Evolutionary conservation across 2,888 invertebrate species (phyloP).

Genomic region (Prenolepis imparis): DNA sequence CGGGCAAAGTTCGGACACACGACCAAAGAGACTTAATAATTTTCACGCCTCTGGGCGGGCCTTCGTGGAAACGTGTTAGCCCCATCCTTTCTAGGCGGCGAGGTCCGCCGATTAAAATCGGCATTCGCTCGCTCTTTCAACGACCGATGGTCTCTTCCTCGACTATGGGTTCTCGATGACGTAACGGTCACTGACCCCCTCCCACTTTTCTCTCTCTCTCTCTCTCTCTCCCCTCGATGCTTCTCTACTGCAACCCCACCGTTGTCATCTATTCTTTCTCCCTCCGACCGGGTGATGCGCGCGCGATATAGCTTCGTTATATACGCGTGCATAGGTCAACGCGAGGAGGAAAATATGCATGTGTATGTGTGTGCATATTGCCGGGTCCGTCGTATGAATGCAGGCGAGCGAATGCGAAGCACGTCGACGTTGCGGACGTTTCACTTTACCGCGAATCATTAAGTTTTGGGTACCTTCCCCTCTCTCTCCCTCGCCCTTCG

Average conservation of each 20-base stretch:
- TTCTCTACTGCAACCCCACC: conserved; percentile 67
- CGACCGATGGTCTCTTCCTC: conserved; percentile 76
- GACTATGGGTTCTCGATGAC: conserved; percentile 82
- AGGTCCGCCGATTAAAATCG: conserved; percentile 69
- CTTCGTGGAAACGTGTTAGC: conserved; percentile 2
- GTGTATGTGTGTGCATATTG: neutral
- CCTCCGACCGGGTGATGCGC: conserved; percentile 71
- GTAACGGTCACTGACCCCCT: conserved; percentile 86
- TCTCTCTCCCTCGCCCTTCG: neutral
- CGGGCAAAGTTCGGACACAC: neutral
- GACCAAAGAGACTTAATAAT: conserved; percentile 24
- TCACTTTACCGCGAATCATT: conserved; percentile 45
- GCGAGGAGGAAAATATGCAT: conserved; percentile 47
- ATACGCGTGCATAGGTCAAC: conserved; percentile 61
- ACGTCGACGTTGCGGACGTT: conserved; percentile 25
- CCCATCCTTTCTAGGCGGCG: conserved; percentile 14
- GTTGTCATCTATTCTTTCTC: conserved; percentile 68
- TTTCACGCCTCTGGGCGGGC: conserved; percentile 38
- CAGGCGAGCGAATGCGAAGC: neutral
- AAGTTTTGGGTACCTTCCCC: conserved; percentile 20
- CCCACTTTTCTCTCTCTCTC: conserved; percentile 70
- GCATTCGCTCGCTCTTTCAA: conserved; percentile 55
- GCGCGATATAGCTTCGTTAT: conserved; percentile 65
- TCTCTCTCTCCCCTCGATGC: conserved; percentile 58
- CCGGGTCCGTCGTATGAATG: neutral